Conservation (phyloP, 2,113 vertebrate species). For the Hyperopisus bebe region DNA sequence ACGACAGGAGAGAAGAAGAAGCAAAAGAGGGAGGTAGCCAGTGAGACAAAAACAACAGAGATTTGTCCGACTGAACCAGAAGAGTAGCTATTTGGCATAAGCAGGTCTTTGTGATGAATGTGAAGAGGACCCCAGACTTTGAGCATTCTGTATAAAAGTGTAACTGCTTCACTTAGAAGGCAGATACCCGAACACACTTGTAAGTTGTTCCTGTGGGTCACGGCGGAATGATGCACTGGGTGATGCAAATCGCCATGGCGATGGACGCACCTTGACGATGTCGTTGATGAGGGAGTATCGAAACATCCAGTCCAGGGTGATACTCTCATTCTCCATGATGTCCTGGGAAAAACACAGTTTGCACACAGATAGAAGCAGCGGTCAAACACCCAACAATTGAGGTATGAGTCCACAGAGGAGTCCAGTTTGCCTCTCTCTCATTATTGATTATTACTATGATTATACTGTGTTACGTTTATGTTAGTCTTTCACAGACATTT, state of each 20-base stretch:
- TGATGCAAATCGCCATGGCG: not conserved
- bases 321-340: conserved; percentile 90
- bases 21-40: not conserved
- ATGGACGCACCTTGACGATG: conserved; percentile 75
- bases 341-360: conserved; percentile 58
- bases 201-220: not conserved
- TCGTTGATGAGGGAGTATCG: conserved; percentile 85
- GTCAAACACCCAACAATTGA: not conserved
- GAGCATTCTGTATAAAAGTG: not conserved
- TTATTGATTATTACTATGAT: not conserved
- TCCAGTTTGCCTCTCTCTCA: not conserved
- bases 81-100: not conserved
- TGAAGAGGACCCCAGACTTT: too few relatives aligned
- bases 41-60: not conserved
- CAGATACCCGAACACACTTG: not conserved
- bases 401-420: not conserved
- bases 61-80: not conserved
- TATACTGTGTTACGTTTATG: not conserved
- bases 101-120: not conserved
- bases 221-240: not conserved
- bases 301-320: conserved; percentile 96
- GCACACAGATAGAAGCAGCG: not conserved
- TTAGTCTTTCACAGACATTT: not conserved
- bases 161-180: not conserved
- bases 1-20: not conserved